Conservation (phyloP, 2,113 vertebrate species). For the Brachyhypopomus gauderio region DNA sequence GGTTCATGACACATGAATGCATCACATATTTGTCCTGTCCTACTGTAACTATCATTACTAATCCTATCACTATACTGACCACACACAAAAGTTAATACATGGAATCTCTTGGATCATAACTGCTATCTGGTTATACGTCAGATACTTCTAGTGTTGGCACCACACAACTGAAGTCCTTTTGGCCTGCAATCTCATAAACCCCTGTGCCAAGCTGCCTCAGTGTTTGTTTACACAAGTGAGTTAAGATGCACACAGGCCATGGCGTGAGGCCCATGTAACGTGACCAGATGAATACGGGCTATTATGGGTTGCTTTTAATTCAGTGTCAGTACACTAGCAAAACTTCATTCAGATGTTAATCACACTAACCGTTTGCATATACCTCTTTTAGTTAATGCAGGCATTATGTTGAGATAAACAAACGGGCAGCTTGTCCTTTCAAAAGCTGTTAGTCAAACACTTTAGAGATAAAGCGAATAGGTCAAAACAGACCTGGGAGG, state of each 20-base stretch:
- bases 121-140: too few species aligned
- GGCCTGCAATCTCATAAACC: too few species aligned
- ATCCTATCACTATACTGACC: too few species aligned
- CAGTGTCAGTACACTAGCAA: slow-evolving; percentile 1
- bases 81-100: too few species aligned
- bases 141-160: too few species aligned
- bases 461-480: not conserved
- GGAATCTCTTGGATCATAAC: too few species aligned
- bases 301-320: not conserved
- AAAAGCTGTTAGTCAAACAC: not conserved
- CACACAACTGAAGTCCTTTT: too few species aligned
- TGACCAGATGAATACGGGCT: not conserved
- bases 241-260: too few species aligned
- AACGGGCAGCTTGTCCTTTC: not conserved
- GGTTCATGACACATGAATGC: too few species aligned
- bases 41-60: too few species aligned
- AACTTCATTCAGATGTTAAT: slow-evolving; percentile 39
- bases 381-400: not conserved
- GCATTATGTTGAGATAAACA: slow-evolving; percentile 25
- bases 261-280: not conserved
- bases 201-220: not conserved
- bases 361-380: slow-evolving; percentile 15
- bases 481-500: not conserved
- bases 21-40: too few species aligned
- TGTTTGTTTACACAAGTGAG: slow-evolving; percentile 10